phyloP scores from a whole-genome alignment of 2,888 invertebrate genomes.

The Phyto melanocephala region DNA sequence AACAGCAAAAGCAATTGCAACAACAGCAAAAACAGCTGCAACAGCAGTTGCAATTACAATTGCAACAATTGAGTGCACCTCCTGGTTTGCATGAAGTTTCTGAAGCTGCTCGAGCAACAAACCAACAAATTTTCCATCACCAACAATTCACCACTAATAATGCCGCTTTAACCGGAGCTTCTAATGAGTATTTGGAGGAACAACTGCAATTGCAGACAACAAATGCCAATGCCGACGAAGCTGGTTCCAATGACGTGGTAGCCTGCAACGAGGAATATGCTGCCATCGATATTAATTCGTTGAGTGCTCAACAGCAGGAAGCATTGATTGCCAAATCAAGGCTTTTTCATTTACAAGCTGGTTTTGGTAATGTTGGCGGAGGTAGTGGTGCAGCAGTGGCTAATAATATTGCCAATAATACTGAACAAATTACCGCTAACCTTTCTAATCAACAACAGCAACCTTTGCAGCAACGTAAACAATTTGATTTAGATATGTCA shows the following conservation, averaged over 20 bases:
- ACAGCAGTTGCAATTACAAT: slow-evolving; percentile 79
- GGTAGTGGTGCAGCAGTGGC: not conserved
- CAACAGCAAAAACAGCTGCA: slow-evolving; percentile 77
- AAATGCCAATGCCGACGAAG: slow-evolving; percentile 54
- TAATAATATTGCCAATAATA: slow-evolving; percentile 59
- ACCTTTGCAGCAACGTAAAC: slow-evolving; percentile 70
- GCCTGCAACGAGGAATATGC: slow-evolving; percentile 74
- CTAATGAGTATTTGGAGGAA: slow-evolving; percentile 75
- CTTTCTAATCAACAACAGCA: slow-evolving; percentile 60
- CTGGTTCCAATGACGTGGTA: slow-evolving; percentile 56
- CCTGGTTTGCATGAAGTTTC: slow-evolving; percentile 82
- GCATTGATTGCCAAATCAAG: slow-evolving; percentile 78
- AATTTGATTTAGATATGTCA: slow-evolving; percentile 74
- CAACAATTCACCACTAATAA: slow-evolving; percentile 69
- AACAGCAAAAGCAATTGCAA: slow-evolving; percentile 74
- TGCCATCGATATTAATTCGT: slow-evolving; percentile 76
- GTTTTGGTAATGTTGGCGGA: slow-evolving; percentile 71
- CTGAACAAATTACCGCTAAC: slow-evolving; percentile 34
- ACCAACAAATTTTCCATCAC: slow-evolving; percentile 79
- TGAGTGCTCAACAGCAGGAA: slow-evolving; percentile 78
- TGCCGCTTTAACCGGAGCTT: slow-evolving; percentile 65
- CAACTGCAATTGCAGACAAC: slow-evolving; percentile 72
- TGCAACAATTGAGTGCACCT: slow-evolving; percentile 77
- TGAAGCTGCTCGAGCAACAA: slow-evolving; percentile 81
- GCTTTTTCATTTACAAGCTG: slow-evolving; percentile 77